Percentiles rank a stretch among this genome's conserved stretches.
These are phyloP conservation scores for Pampusana beccarii DNA, from an alignment of 2,113 vertebrate genomes.

Conservation along the genomic window DNA sequence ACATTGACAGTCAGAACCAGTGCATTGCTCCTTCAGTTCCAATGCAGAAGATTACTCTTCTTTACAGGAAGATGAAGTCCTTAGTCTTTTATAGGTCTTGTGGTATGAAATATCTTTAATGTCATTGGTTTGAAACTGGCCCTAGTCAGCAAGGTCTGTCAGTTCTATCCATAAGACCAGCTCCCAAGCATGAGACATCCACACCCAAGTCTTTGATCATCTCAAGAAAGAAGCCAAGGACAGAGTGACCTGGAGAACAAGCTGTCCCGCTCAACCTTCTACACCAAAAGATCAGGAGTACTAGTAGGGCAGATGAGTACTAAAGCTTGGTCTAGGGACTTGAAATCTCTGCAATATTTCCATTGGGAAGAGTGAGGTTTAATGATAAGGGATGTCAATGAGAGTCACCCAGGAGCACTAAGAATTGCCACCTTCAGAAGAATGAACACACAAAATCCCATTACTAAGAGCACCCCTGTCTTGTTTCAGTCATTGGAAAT, in stretches of 20 bases:
- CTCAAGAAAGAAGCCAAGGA: not conserved
- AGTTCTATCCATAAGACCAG: not conserved
- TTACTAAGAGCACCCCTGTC: not conserved
- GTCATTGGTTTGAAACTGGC: not conserved
- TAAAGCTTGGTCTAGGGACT: not conserved
- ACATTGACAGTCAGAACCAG: not conserved
- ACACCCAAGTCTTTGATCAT: not conserved
- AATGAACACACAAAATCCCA: not conserved
- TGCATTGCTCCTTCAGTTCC: not conserved
- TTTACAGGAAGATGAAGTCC: not conserved
- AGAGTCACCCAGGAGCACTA: not conserved
- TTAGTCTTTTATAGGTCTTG: not conserved
- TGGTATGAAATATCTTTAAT: not conserved
- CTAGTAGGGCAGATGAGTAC: not conserved
- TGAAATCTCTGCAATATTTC: not conserved
- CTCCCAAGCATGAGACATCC: not conserved
- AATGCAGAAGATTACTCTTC: not conserved
- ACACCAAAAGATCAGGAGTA: not conserved
- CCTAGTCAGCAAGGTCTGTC: not conserved
- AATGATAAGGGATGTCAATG: not conserved
- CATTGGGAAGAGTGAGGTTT: not conserved
- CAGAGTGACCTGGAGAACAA: not conserved
- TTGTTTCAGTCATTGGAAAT: conserved; percentile 39
- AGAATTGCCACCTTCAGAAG: not conserved
- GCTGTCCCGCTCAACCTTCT: not conserved